Base-by-base conservation (phyloP, 1,140 invertebrate species). In the Hypothenemus hampei region DNA sequence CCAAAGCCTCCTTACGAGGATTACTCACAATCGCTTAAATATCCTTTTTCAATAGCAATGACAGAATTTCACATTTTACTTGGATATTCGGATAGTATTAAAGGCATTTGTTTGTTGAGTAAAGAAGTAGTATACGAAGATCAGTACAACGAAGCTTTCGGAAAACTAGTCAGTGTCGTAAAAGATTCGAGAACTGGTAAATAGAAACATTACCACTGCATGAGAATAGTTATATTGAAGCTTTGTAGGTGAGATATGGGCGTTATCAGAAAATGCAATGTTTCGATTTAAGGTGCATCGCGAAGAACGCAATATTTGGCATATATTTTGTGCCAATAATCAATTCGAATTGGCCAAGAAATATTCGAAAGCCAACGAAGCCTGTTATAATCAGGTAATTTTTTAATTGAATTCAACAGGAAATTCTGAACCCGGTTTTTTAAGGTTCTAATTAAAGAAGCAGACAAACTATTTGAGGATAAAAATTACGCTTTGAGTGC, bases 51-150 rank as follows among this genome's bases (percentile, higher is more conserved):
- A 0, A 87, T 96, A 66, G 83, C 91, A 3, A 69, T 95, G 11
- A 97, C 93, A 1, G 85, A 96, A 70, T 97, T 94, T 73, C 93
- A 98, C 72, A 83, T 86, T 8, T 68, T 97, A 8, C 73, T 97
- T 1, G 79, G 94, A 21, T 97, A 91, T 69, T 74, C 79, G 3
- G 85, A 94, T 70, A 83, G 83, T 52, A 80, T 96, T 1, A 89
- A 87, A 70, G 91, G 85, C 3, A 77, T 97, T 26, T 95, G 89
- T 47, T 71, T 90, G 6, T 73, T 97, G 2, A 94, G 93, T 74
- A 82, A 93, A 63, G 85, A 94, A 66, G 66, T 91, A 4, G 86
- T 96, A 15, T 92, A 88, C 70, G 87, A 93, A 73, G 93, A 96
- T 64, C 73, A 81, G 50, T 93, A 87, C 66, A 82, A 81, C 19